These are phyloP conservation scores for Drepanosiphum platanoidis DNA, from an alignment of 2,888 invertebrate species.

Conservation along the genomic window DNA sequence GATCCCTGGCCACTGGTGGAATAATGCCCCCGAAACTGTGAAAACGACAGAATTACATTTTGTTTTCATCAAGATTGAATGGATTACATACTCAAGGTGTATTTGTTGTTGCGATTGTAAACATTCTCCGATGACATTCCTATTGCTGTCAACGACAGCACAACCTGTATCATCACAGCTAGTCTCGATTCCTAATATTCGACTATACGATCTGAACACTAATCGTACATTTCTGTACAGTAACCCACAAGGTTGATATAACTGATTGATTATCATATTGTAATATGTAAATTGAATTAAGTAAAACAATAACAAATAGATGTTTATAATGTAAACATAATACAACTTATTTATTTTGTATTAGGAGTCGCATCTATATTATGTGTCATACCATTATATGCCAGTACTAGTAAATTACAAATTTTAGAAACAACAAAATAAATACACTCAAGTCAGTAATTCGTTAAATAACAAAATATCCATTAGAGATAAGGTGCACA, in stretches of 20 bases:
- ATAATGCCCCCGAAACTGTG: constrained; percentile 86
- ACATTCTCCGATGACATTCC: constrained; percentile 81
- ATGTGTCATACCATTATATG: no score
- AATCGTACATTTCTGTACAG: neutral
- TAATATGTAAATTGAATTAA: neutral
- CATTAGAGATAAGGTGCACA: no score
- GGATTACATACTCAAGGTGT: constrained; percentile 50
- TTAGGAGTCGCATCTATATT: neutral
- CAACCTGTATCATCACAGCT: constrained; percentile 98
- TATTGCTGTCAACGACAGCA: constrained; percentile 81
- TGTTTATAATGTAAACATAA: neutral
- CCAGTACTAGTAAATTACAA: no score
- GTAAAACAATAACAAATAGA: neutral
- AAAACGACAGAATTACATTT: constrained; percentile 48
- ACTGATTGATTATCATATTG: neutral
- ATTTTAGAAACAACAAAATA: no score
- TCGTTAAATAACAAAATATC: no score
- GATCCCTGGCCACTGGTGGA: constrained; percentile 83
- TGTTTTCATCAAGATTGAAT: neutral
- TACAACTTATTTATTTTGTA: neutral
- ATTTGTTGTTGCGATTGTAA: constrained; percentile 79
- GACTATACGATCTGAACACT: neutral
- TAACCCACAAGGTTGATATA: neutral
- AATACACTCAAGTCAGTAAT: no score
- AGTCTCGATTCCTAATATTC: constrained; percentile 91